Evolutionary conservation across 2,888 invertebrate species (phyloP).

Genomic region (Nasonovia ribisnigri): DNA sequence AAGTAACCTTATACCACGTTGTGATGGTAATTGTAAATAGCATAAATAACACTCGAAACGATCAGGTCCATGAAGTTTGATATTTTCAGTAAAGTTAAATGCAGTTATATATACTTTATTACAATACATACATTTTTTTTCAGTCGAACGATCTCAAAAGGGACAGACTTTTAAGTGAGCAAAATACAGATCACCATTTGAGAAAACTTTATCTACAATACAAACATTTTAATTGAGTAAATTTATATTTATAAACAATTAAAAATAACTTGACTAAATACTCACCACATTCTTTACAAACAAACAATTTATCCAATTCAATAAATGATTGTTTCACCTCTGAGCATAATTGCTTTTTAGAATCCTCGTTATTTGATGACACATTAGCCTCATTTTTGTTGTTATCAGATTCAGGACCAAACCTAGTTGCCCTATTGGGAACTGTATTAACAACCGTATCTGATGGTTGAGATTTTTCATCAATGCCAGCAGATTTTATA

Average conservation of each 20-base stretch:
- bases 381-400: background rate
- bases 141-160: background rate
- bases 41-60: conserved; percentile 64
- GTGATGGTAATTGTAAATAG: background rate
- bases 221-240: background rate
- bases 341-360: background rate
- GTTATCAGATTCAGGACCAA: conserved; percentile 10
- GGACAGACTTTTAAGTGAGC: background rate
- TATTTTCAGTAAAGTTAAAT: conserved; percentile 41
- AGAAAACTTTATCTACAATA: background rate
- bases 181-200: background rate
- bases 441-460: conserved; percentile 50
- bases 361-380: background rate
- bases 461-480: background rate
- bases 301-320: conserved; percentile 32
- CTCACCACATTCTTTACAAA: conserved; percentile 55
- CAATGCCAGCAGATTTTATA: conserved; percentile 13
- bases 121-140: conserved; percentile 44
- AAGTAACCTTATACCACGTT: conserved; percentile 40
- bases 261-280: background rate
- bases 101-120: conserved; percentile 25
- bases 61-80: conserved; percentile 58
- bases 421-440: conserved; percentile 9
- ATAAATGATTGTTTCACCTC: background rate
- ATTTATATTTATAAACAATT: background rate